Evolutionary conservation across 2,888 invertebrate genomes (phyloP).

Genomic region (Periphyllus acericola): DNA sequence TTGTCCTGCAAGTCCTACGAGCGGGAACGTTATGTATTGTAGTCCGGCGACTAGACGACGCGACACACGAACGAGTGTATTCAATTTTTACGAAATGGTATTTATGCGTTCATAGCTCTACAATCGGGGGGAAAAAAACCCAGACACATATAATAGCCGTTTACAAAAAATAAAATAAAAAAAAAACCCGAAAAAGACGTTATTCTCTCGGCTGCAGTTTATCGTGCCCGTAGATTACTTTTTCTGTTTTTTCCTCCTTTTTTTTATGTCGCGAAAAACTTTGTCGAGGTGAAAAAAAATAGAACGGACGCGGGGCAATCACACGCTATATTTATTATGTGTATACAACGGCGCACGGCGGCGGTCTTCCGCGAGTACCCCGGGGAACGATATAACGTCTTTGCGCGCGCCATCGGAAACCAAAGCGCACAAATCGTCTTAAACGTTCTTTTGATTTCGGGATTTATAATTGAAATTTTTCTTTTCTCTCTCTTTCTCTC

Average conservation of each 20-base stretch:
- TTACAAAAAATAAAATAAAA: background rate
- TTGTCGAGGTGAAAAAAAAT: constrained; percentile 15
- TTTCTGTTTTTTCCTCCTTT: background rate
- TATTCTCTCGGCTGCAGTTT: no score
- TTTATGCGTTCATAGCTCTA: no score
- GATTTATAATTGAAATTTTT: constrained; percentile 47
- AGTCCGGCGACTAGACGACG: background rate
- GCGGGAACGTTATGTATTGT: background rate
- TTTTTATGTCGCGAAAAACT: background rate
- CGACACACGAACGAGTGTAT: background rate
- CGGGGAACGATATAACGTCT: constrained; percentile 32
- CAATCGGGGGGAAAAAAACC: background rate
- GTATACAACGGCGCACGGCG: background rate
- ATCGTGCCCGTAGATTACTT: background rate
- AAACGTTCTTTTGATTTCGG: constrained; percentile 17
- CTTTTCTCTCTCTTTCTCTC: background rate
- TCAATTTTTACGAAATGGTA: background rate
- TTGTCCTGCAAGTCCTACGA: background rate
- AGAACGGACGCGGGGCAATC: background rate
- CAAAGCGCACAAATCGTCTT: constrained; percentile 41
- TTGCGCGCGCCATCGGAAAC: background rate
- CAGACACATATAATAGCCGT: background rate
- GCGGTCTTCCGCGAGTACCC: constrained; percentile 11
- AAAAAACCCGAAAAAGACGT: no score
- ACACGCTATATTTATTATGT: background rate